Base-by-base conservation (phyloP, 2,888 invertebrate species). In the Dascillus cervinus region DNA sequence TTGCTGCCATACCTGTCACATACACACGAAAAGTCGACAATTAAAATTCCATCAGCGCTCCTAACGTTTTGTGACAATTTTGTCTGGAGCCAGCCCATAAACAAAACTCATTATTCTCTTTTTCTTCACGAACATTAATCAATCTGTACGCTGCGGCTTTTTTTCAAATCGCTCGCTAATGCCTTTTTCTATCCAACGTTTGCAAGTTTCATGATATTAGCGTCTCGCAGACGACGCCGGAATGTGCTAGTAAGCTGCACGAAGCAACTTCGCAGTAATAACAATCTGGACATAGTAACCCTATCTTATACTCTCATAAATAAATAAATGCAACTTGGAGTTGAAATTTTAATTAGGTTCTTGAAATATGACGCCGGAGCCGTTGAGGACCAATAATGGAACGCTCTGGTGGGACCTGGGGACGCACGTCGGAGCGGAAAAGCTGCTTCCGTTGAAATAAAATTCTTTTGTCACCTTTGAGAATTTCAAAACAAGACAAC, bases 31-130 rank as follows among this genome's bases (percentile, higher is more conserved):
- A 52, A 50, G 43, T 36, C 39, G 39, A 49, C 55, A 55, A 55
- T 55, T 55, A 55, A 55, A 53, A 55, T 55, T 53, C 52, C 53
- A 52, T 53, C 50, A 47, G 41, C 39, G 38, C 39, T 32, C 29
- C 17, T 32, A 32, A 30, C 29, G 34, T 43, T 49, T 47, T 50
- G 48, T 49, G 52, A 54, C 50, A 44, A 49, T 52, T 50, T 49
- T 43, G 43, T 43, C 38, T 46, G 38, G 44, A 37, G 49, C 45
- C n/a, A n/a, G 41, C 42, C 44, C 41, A 46, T 47, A 50, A 50
- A 47, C 50, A 52, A 47, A 51, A 47, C 52, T 52, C 54, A 52
- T 54, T 53, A 53, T 53, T 56, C 53, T 54, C 52, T 17, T 17
- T 17, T 50, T 46, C 48, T 44, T 42, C 43, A 38, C 28, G 41